phyloP scores from a whole-genome alignment of 2,888 invertebrate species.

The Stegophylla sp. region DNA sequence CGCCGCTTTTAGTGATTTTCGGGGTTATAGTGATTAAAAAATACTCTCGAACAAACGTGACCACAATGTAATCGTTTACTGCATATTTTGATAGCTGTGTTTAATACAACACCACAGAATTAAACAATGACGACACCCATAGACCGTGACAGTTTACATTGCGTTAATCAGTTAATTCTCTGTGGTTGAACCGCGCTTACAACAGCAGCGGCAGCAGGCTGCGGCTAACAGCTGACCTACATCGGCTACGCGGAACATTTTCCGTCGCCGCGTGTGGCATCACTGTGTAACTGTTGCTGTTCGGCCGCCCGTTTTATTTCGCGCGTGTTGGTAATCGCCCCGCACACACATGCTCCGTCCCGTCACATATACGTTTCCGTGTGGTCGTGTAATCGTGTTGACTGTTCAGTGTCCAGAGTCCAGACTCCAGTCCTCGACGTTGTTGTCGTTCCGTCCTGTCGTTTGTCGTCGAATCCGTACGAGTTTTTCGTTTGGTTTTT shows the following conservation, averaged over 20 bases:
- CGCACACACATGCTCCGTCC: constrained; percentile 54
- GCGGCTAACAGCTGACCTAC: neutral
- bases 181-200: no score
- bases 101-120: no score
- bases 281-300: constrained; percentile 51
- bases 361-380: constrained; percentile 2
- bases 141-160: no score
- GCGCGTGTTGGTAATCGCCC: constrained; percentile 55
- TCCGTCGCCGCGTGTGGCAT: constrained; percentile 7
- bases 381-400: neutral
- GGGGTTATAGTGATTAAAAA: no score
- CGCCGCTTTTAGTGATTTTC: no score
- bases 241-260: neutral
- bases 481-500: neutral
- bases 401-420: neutral
- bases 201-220: neutral
- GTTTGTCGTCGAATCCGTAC: no score
- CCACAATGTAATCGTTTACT: no score
- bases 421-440: neutral
- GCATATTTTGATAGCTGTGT: no score
- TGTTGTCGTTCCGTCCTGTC: neutral
- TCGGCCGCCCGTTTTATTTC: constrained; percentile 15
- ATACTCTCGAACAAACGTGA: no score
- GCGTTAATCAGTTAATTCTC: neutral
- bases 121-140: no score